Evolutionary conservation across 2,113 vertebrate species (phyloP).

Genomic region (Azemiops feae): DNA sequence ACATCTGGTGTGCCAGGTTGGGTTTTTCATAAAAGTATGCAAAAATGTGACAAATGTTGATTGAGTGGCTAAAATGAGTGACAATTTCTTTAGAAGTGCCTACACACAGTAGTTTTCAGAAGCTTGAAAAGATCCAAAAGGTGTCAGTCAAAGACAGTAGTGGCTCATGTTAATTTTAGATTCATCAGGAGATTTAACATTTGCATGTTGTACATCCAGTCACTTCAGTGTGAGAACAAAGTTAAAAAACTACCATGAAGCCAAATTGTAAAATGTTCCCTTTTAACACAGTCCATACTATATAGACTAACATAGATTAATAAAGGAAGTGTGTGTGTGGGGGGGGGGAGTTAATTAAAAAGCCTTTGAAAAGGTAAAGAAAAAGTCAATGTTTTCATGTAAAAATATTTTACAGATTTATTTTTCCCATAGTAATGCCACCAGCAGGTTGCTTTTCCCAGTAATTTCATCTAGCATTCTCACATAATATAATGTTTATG

Average conservation of each 20-base stretch:
- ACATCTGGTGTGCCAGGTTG: slow-evolving; percentile 68
- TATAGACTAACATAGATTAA: slow-evolving; percentile 38
- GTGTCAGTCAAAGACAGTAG: slow-evolving; percentile 58
- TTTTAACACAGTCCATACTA: slow-evolving; percentile 53
- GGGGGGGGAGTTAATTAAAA: slow-evolving; percentile 53
- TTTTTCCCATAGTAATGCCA: neutral
- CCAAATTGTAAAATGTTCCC: slow-evolving; percentile 41
- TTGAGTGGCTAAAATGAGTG: slow-evolving; percentile 59
- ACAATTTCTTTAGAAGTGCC: slow-evolving; percentile 56
- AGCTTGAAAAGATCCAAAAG: slow-evolving; percentile 36
- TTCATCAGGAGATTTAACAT: slow-evolving; percentile 58
- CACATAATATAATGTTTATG: neutral
- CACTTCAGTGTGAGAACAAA: slow-evolving; percentile 25
- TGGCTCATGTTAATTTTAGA: slow-evolving; percentile 46
- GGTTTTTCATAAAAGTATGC: slow-evolving; percentile 63
- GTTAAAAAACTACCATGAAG: slow-evolving; percentile 61
- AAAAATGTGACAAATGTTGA: slow-evolving; percentile 65
- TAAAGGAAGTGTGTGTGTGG: slow-evolving; percentile 41
- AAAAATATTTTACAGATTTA: neutral
- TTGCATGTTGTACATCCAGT: slow-evolving; percentile 52
- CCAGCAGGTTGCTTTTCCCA: neutral
- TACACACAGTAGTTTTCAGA: slow-evolving; percentile 39
- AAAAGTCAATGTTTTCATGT: slow-evolving; percentile 43
- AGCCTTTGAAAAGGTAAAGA: slow-evolving; percentile 39
- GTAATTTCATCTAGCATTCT: neutral